phyloP scores from a whole-genome alignment of 37 sponge, comb jelly and placozoan species.

The Beroe forskalii region DNA sequence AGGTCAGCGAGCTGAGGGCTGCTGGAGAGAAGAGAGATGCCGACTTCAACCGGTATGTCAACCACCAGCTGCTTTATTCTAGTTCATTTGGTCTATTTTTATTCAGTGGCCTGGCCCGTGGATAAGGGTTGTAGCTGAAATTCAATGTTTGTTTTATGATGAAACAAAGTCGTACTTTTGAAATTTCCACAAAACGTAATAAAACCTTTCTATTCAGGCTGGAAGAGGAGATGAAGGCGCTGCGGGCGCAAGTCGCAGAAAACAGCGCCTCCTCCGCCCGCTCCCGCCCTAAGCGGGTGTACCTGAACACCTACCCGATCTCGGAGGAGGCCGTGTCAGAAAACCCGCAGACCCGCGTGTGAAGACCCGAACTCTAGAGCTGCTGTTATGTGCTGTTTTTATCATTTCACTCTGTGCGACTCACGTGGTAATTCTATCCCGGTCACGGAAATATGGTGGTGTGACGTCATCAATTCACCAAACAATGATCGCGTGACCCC shows the following conservation, averaged over 20 bases:
- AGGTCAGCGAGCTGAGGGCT: not conserved
- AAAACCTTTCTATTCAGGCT: not conserved
- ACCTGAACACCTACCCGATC: not conserved
- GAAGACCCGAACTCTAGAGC: no score
- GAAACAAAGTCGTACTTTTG: no score
- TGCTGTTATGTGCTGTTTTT: no score
- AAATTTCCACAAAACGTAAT: no score
- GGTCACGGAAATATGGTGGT: no score
- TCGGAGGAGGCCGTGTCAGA: slow-evolving; percentile 26
- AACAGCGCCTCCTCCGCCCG: not conserved
- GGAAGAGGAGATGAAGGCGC: slow-evolving; percentile 8
- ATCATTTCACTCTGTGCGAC: no score
- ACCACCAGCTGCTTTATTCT: no score
- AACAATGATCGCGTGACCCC: not conserved
- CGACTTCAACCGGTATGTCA: not conserved
- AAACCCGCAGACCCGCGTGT: slow-evolving; percentile 39
- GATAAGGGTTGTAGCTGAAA: no score
- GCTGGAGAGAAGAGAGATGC: not conserved
- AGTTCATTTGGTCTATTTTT: no score
- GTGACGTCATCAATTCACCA: not conserved
- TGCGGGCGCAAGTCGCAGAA: not conserved
- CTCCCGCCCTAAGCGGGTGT: not conserved
- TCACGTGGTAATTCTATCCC: no score
- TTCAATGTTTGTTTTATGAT: no score
- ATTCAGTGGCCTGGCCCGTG: no score